Evolutionary conservation across 2,113 vertebrate species (phyloP), one percentile per base, ranked within the genome.

Genomic region (Hippocampus guttulatus): DNA sequence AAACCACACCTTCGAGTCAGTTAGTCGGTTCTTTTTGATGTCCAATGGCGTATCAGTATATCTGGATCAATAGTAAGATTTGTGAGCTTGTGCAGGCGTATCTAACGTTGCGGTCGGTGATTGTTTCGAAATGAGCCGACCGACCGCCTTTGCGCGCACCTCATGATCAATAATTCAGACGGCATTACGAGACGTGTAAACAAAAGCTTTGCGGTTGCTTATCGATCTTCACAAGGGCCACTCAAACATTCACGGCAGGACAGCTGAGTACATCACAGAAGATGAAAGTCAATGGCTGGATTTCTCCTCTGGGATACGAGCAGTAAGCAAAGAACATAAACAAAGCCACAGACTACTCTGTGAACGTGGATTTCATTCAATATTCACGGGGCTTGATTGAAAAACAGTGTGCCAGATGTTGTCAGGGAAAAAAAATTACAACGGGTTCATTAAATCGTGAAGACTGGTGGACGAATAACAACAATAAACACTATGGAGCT

Each of bases 131-230:
- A 65, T 14, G 63, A 45, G 23, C 43, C 12, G 4, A 7, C 23
- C 61, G 62, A 7, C 23, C 61, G 62, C 38, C 0, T 66, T 66
- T 40, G 15, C 27, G 20, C 2, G 27, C 20, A 18, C 67, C 40
- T 27, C 9, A 70, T 66, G 69, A 78, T 84, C 64, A 78, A 80
- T 78, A 58, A 83, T 80, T 83, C 85, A 82, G 55, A 76, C 54
- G 47, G 5, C 70, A 80, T 83, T 68, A 70, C 71, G 77, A 69
- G 27, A 30, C 49, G 63, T 84, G 81, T 87, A 91, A 91, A 90
- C 80, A 84, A 71, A 88, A 79, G 71, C 66, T 78, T 75, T 82
- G 81, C 83, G 81, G 85, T 84, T 84, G 77, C 38, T 23, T 63
- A 84, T 90, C 61, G 58, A 85, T 85, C 69, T 68, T 71, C 66